Evolutionary conservation across 2,797 vertebrate species (phyloP), one percentile per base, ranked within the genome.

Genomic region (Mormyrops attenuatus): DNA sequence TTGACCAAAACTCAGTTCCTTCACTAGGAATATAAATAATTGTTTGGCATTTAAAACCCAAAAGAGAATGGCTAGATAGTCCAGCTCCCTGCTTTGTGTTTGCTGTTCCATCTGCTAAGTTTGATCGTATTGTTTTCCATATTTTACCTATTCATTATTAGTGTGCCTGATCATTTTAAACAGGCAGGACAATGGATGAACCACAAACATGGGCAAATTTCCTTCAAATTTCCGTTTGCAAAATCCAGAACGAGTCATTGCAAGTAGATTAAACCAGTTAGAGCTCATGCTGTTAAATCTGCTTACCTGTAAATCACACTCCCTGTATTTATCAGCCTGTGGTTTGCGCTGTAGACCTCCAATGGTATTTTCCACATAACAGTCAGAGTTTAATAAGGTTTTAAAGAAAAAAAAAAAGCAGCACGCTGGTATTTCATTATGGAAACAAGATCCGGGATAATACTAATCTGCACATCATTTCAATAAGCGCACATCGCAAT

Each of bases 401-500:
- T 73, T 63, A 63, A 63, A 63, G 57, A 9, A 63, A 38, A n/a
- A 57, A 20, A 73, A 73, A 6, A 73, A 17, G 0, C 34, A 38
- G 34, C 15, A 5, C 5, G 1, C 5, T 22, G 82, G 49, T 15
- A 55, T 87, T 55, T 60, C 86, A 57, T 87, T 57, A 52, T 57
- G 52, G 34, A 57, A 57, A 38, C 53, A 55, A 13, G 53, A 41
- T 87, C 86, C 1, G 4, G 50, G 26, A 30, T 55, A 87, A 86
- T 55, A 89, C 44, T 89, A 90, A 92, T 88, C 55, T 84, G 17
- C 66, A 89, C 90, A 89, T 49, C 66, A 89, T 90, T 89, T 87
- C 91, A 87, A 92, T 80, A 93, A 94, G 91, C 90, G 87, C 38
- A 55, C 91, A 91, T 92, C 91, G 49, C 44, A 50, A 30, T 30